A percentile compares a stretch with the other conserved stretches of the same genome.
Evolutionary conservation across 2,113 vertebrate genomes (phyloP).

Genomic region (Cricetomys ansorgei): DNA sequence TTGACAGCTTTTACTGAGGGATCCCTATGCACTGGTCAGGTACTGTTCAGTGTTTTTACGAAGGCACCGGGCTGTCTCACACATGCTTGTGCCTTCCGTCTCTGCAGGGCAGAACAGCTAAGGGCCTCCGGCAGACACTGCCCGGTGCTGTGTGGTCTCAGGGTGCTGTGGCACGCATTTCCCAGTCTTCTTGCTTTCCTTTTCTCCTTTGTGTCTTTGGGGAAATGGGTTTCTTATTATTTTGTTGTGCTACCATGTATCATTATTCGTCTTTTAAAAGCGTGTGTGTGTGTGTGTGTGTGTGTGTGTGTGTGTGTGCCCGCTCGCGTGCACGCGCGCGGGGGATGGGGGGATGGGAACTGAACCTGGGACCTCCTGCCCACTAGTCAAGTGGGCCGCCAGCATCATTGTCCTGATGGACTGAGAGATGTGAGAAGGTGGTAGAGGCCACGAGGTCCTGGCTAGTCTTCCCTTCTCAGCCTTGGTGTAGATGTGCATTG

Average conservation of each 20-base stretch:
- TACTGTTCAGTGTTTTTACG: neutral
- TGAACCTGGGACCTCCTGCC: neutral
- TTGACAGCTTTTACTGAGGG: neutral
- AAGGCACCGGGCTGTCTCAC: accelerated
- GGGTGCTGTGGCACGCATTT: accelerated
- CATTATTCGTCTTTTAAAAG: neutral
- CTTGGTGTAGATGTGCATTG: neutral
- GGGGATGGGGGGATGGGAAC: too few relatives aligned
- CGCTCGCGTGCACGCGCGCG: too few relatives aligned
- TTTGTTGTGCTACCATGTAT: neutral
- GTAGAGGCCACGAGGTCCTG: too few relatives aligned
- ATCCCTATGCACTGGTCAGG: neutral
- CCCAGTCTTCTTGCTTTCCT: neutral
- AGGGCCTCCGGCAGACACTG: neutral
- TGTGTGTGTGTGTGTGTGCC: neutral
- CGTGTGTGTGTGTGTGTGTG: neutral
- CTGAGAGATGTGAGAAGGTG: neutral
- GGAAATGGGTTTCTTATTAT: neutral
- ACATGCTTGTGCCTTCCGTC: too few relatives aligned
- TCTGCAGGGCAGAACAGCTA: neutral
- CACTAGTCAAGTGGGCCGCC: neutral
- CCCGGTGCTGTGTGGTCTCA: neutral
- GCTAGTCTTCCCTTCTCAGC: too few relatives aligned
- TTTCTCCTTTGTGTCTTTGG: neutral
- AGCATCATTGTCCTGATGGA: neutral